Base-by-base conservation (phyloP, 2,888 invertebrate genomes). In the Danaus chrysippus region DNA sequence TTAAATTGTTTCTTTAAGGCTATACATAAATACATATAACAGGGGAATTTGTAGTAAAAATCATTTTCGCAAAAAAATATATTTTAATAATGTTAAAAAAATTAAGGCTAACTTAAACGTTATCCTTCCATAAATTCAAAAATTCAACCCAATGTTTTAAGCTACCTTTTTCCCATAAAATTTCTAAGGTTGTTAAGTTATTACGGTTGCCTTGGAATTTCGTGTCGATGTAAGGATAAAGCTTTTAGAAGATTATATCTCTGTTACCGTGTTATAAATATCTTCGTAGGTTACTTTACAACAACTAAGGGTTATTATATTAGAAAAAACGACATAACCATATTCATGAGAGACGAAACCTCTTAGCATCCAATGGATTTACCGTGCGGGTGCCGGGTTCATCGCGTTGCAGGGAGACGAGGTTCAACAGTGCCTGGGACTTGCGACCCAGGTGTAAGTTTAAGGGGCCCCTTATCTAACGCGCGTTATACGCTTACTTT, bases 201-300 rank as follows among this genome's bases (percentile, higher is more conserved):
- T 66, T 66, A 66, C 56, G 64, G 59, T 54, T 63, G 58, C 62
- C 54, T 59, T 59, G 60, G 67, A 61, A 65, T 64, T 74, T 66
- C 65, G 68, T 69, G 70, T 71, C 63, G 70, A 70, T 72, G 63
- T 65, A 62, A 58, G 70, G 71, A 71, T 71, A 72, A 72, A 70
- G 61, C 61, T 60, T 65, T 65, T 68, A 69, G 70, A 70, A 72
- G 71, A 69, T 73, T 62, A 63, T 59, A 59, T 59, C 67, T 70
- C 64, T 65, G 67, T 65, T 62, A 65, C 62, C 65, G 42, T 62
- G 67, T 68, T 69, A 67, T 68, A 58, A 52, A 63, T 61, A 59
- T 57, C 61, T 67, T 65, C 56, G 64, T 58, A 54, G 19, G 44
- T 49, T 54, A 34, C 44, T 54, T 54, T 43, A 23, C 19, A 9